Evolutionary conservation across 2,113 vertebrate species (phyloP).

Genomic region (Eonycteris spelaea): DNA sequence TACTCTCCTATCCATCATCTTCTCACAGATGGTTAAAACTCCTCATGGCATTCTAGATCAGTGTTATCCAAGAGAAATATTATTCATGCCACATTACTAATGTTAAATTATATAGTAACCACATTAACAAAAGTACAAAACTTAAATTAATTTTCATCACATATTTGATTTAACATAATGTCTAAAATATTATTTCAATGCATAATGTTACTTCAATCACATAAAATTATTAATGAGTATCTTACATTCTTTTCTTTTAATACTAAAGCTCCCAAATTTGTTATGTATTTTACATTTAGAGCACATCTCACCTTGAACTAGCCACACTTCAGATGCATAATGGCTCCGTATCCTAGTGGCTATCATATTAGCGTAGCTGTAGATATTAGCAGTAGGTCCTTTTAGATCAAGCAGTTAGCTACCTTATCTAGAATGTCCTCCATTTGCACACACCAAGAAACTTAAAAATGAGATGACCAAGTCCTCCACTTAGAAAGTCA

Average conservation of each 20-base stretch:
- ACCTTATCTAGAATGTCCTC: neutral
- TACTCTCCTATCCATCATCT: neutral
- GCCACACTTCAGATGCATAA: neutral
- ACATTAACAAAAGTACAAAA: neutral
- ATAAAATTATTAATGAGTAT: neutral
- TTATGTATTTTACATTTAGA: neutral
- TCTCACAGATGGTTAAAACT: neutral
- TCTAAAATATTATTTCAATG: neutral
- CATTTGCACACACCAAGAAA: neutral
- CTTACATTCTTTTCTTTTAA: neutral
- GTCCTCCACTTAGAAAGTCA: neutral
- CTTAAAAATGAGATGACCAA: neutral
- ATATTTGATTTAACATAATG: neutral
- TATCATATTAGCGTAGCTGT: neutral
- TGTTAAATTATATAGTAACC: neutral
- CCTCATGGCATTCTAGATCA: neutral
- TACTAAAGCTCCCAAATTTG: neutral
- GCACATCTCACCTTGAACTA: neutral
- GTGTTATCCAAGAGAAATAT: neutral
- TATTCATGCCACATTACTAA: neutral
- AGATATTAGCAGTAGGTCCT: neutral
- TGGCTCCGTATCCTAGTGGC: neutral
- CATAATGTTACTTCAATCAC: neutral
- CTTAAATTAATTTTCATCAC: neutral
- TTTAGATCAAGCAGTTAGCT: neutral